Conservation (phyloP, 1,140 invertebrate species). For the Sesamia nonagrioides region DNA sequence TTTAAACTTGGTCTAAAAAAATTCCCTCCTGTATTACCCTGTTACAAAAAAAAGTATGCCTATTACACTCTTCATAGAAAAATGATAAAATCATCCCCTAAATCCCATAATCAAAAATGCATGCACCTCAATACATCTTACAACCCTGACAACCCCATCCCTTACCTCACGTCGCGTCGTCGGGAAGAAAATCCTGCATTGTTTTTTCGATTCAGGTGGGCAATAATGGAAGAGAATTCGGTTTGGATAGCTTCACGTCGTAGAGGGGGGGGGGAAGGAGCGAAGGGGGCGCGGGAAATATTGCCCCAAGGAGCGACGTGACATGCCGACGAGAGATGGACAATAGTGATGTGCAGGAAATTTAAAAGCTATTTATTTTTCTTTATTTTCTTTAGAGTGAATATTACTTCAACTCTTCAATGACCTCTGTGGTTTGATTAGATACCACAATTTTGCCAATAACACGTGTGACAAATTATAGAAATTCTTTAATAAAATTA, state of each 20-base stretch:
- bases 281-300: constrained; percentile 16
- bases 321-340: constrained; percentile 31
- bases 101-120: not conserved
- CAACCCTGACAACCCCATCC: not conserved
- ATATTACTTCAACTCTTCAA: no score
- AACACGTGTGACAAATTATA: no score
- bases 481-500: no score
- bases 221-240: constrained; percentile 48
- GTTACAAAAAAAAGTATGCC: no score
- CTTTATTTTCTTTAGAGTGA: no score
- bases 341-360: constrained; percentile 24
- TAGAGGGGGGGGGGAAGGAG: not conserved
- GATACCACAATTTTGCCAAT: no score
- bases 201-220: constrained; percentile 49
- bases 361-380: not conserved
- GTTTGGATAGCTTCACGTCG: constrained; percentile 28
- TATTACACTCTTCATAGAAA: no score
- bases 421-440: no score
- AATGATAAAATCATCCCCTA: no score
- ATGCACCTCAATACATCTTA: not conserved
- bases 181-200: constrained; percentile 27
- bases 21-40: no score
- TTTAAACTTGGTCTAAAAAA: no score
- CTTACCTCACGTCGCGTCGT: no score
- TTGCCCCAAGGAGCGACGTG: constrained; percentile 50